These are phyloP conservation scores for Mirounga angustirostris DNA, from an alignment of 2,113 vertebrate genomes.

Conservation along the genomic window DNA sequence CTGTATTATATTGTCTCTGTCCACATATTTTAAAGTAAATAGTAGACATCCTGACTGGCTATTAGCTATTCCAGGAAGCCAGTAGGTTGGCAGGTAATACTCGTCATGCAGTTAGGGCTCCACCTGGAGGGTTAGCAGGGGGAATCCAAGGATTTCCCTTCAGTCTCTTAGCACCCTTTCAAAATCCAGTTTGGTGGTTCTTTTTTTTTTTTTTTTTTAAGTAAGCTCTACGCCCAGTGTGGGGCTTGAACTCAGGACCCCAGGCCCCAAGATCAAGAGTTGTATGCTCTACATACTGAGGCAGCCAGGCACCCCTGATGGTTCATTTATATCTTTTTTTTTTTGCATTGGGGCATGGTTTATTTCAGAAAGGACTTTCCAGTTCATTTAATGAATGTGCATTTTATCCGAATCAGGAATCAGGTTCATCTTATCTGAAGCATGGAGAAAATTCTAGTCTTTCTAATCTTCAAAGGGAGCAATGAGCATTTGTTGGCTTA, in stretches of 20 bases:
- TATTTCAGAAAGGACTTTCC: constrained; percentile 44
- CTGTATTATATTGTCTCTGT: constrained; percentile 15
- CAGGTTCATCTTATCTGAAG: constrained; percentile 8
- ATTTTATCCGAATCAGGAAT: constrained; percentile 62
- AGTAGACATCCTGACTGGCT: background rate
- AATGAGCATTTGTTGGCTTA: constrained; percentile 42
- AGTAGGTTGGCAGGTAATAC: background rate
- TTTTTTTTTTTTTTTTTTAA: background rate
- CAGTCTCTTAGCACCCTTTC: background rate
- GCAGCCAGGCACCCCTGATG: background rate
- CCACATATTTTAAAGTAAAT: constrained; percentile 57
- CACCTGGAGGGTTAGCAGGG: background rate
- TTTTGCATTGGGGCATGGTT: background rate
- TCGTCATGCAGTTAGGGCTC: background rate
- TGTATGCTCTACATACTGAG: background rate
- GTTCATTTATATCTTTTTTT: background rate
- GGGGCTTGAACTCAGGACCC: background rate
- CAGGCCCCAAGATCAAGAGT: background rate
- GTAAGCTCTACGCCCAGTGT: background rate
- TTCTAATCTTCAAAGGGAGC: constrained; percentile 64
- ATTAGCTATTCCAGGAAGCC: constrained; percentile 46
- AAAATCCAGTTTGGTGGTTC: background rate
- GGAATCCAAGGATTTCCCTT: background rate
- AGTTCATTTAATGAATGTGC: background rate
- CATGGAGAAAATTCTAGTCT: constrained; percentile 36